Evolutionary conservation across 2,888 invertebrate species (phyloP), one percentile per base, ranked within the genome.

Genomic region (Elmis aenea): DNA sequence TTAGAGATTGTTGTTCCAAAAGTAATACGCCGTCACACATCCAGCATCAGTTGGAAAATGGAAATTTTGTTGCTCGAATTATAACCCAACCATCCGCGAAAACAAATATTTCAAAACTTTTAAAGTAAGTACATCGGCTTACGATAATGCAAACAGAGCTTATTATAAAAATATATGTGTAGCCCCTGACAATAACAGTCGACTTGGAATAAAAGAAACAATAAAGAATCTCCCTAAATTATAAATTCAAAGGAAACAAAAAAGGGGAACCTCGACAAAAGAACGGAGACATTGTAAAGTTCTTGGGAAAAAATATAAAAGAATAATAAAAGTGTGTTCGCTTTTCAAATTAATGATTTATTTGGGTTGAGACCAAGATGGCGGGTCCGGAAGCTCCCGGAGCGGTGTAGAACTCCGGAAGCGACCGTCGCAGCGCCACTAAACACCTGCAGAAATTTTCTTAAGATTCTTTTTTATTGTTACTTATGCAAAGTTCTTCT

Each of bases 271-370:
- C 22, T 6, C 27, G 35, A 45, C 43, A 47, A 49, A 45, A 40
- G 32, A 51, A 33, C 48, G 48, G 48, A 46, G 48, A 50, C 50
- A 45, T 43, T 48, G 36, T 37, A 47, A 50, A 50, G 50, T 50
- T 50, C 47, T 44, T 45, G 42, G 36, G 29, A 41, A 42, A 39
- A 46, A 45, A 40, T 37, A 46, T 33, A 38, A 43, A 37, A 38
- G 45, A 35, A 40, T 37, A 45, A 42, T 45, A 42, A 47, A 39
- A 42, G 52, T 51, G 51, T 55, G 45, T 43, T 39, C 34, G 51
- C 55, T 55, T 58, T 55, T 55, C 46, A 57, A 53, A 57, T 57
- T 57, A 59, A 58, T 58, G 59, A 59, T 59, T 59, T 59, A 58
- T 59, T 56, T 52, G 50, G 43, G 47, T 38, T 33, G 46, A 42